A percentile compares a stretch with the other conserved stretches of the same genome.
phyloP scores from a whole-genome alignment of 2,797 vertebrate genomes.

The Loris lydekkerianus region DNA sequence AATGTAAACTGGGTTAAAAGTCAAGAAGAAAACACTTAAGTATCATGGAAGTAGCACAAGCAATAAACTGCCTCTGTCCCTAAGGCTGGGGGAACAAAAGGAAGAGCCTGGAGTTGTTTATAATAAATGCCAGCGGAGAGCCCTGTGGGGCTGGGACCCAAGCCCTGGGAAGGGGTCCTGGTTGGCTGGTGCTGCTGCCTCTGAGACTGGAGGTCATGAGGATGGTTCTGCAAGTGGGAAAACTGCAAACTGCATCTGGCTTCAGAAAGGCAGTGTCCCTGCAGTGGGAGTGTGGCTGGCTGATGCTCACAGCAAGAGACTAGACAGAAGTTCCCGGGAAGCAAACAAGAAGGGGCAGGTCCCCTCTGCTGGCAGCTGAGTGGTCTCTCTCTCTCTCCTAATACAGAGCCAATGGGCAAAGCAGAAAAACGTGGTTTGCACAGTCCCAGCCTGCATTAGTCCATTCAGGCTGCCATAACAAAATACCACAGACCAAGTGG shows the following conservation, averaged over 20 bases:
- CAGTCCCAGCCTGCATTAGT: not conserved
- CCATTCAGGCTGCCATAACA: not conserved
- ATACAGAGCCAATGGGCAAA: not conserved
- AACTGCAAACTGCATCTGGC: not conserved
- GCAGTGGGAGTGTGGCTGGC: not conserved
- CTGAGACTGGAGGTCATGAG: not conserved
- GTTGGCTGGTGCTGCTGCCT: not conserved
- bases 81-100: not conserved
- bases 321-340: not conserved
- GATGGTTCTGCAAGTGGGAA: not conserved
- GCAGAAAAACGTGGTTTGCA: not conserved
- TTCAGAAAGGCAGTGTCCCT: not conserved
- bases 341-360: not conserved
- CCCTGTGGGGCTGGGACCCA: not conserved
- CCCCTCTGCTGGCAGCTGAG: not conserved
- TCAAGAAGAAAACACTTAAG: slow-evolving; percentile 4
- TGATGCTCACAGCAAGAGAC: not conserved
- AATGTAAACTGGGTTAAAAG: not conserved
- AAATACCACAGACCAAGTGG: not conserved
- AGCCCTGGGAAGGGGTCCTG: not conserved
- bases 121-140: no score
- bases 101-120: not conserved
- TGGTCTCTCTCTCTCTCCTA: not conserved
- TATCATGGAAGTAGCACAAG: not conserved
- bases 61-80: not conserved